Base-by-base conservation (phyloP, 2,113 vertebrate genomes). In the Anarrhichthys ocellatus region DNA sequence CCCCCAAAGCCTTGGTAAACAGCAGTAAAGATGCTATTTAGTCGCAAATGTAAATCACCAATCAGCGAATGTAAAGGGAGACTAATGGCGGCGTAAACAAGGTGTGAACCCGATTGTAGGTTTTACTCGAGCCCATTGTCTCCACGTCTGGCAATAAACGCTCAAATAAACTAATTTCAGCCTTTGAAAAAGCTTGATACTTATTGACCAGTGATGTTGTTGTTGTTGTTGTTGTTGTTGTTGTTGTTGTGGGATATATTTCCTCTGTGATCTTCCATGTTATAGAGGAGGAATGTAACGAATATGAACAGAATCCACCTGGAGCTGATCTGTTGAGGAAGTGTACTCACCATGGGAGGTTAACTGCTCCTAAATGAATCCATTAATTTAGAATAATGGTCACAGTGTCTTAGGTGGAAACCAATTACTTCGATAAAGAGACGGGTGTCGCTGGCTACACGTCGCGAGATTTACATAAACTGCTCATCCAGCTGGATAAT, bases 41-140 rank as follows among this genome's bases (percentile, higher is more conserved):
- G 93, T 86, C 92, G 94, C 95, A 92, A 95, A 96, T 95, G 96
- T 94, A 95, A 96, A 96, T 93, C 94, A 94, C 94, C 96, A 76
- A 96, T 96, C 95, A 96, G 92, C 88, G 88, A 93, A 90, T 93
- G 93, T 92, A 96, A 96, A 96, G 95, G 94, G 89, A 82, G 92
- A 90, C 87, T 96, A 96, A 97, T 95, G 92, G 96, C 90, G 83
- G 1, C 76, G 95, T 94, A 96, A 97, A 96, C 95, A 94, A 97
- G 96, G 96, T 97, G 97, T 80, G 83, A 97, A 95, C 89, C 66
- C 81, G 85, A 89, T 80, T 87, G 91, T 36, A 48, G 81, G 90
- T 89, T 87, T 88, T 2, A 84, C 81, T 81, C 87, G 82, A 62
- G 79, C 54, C 79, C 46, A 82, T 91, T 89, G 83, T 88, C 83